A percentile compares a stretch with the other conserved stretches of the same genome.
Evolutionary conservation across 64 coral and sea anemone genomes (phyloP).

Genomic region (Trachythela sp.): DNA sequence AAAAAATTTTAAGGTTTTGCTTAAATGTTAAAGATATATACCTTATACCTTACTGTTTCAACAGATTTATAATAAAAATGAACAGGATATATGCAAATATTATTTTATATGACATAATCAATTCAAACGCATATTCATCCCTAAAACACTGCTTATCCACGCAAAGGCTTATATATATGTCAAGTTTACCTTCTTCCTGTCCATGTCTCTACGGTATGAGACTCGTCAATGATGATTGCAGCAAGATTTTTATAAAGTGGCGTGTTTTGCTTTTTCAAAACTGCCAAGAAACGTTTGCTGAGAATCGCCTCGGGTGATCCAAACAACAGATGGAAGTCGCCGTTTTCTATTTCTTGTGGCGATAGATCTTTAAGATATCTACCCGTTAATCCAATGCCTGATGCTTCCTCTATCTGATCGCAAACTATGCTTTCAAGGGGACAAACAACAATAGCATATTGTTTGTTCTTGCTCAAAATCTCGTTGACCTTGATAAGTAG

Average conservation of each 20-base stretch:
- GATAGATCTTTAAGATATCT: not conserved
- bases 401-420: not conserved
- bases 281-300: not conserved
- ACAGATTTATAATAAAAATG: not conserved
- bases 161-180: too few species aligned
- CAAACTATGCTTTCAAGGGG: not conserved
- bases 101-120: not conserved
- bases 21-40: not conserved
- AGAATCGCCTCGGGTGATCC: not conserved
- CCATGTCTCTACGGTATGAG: not conserved
- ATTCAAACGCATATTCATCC: not conserved
- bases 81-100: not conserved
- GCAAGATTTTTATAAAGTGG: not conserved
- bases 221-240: not conserved
- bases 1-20: not conserved
- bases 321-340: not conserved
- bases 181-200: not conserved
- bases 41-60: not conserved
- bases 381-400: not conserved
- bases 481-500: not conserved
- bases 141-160: too few species aligned
- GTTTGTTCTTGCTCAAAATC: not conserved
- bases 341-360: not conserved
- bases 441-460: not conserved
- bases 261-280: not conserved